Conservation (phyloP, 2,113 vertebrate genomes). For the Rhegmatorhina hoffmannsi region DNA sequence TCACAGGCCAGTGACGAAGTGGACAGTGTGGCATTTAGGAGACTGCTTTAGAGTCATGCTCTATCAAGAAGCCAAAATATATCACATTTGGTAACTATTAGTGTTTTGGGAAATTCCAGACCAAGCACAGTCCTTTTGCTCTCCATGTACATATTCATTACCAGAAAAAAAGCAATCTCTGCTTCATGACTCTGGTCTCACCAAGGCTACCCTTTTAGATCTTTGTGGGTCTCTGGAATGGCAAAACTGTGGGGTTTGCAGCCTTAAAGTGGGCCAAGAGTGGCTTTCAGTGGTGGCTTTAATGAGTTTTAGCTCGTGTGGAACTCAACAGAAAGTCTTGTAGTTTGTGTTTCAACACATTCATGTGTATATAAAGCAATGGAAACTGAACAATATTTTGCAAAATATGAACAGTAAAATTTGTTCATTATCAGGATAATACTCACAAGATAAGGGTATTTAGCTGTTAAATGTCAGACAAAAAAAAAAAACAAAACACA, state of each 20-base stretch:
- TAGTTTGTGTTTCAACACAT: fast-evolving
- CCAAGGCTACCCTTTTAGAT: neutral
- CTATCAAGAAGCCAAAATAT: neutral
- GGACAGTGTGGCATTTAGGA: neutral
- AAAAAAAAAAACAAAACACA: too few relatives aligned
- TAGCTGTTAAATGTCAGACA: neutral
- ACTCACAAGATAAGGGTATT: neutral
- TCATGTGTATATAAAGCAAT: neutral
- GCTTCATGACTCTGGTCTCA: neutral
- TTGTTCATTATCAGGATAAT: neutral
- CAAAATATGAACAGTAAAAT: neutral
- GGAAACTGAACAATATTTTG: neutral
- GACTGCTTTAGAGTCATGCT: neutral
- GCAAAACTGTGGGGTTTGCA: neutral
- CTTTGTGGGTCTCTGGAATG: neutral
- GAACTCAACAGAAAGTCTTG: neutral
- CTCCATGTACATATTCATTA: neutral
- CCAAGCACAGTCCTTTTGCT: neutral
- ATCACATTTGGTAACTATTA: neutral
- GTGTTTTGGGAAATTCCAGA: neutral
- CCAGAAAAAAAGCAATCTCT: neutral
- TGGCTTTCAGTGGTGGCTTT: neutral
- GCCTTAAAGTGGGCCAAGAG: neutral
- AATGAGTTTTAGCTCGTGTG: neutral
- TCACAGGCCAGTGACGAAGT: neutral